phyloP scores from a whole-genome alignment of 1,140 invertebrate genomes.

The Nebria ingens region DNA sequence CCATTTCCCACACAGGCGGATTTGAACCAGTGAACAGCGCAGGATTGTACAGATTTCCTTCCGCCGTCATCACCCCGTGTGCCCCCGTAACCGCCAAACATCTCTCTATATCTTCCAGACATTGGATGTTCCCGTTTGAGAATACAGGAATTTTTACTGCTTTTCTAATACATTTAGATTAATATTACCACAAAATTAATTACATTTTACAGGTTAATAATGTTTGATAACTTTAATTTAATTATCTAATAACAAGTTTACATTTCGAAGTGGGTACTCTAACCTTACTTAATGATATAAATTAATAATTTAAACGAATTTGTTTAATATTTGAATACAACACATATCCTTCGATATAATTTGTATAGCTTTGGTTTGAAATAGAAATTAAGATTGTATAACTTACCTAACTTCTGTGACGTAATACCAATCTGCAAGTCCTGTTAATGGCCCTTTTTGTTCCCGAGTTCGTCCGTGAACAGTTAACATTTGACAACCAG shows the following conservation, averaged over 20 bases:
- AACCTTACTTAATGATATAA: slow-evolving; percentile 12
- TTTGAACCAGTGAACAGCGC: slow-evolving; percentile 68
- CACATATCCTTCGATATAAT: slow-evolving; percentile 12
- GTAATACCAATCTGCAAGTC: slow-evolving; percentile 88
- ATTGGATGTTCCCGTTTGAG: slow-evolving; percentile 97
- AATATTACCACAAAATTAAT: too few relatives aligned
- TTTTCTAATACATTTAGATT: too few relatives aligned
- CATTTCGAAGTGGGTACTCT: too few relatives aligned
- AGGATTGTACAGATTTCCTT: slow-evolving; percentile 95
- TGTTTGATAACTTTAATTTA: too few relatives aligned
- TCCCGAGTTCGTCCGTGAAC: slow-evolving; percentile 94
- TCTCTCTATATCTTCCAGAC: slow-evolving; percentile 71
- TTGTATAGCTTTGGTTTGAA: slow-evolving; percentile 3
- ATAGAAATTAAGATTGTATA: slow-evolving; percentile 19
- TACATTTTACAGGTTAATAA: too few relatives aligned
- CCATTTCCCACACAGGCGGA: slow-evolving; percentile 80
- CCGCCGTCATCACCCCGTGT: slow-evolving; percentile 82
- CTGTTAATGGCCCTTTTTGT: slow-evolving; percentile 90
- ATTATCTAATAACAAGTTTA: too few relatives aligned
- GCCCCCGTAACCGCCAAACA: slow-evolving; percentile 82
- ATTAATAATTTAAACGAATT: slow-evolving; percentile 12
- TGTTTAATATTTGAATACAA: too few relatives aligned
- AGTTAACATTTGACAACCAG: slow-evolving; percentile 86
- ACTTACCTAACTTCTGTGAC: slow-evolving; percentile 83
- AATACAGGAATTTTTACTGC: slow-evolving; percentile 85